These are phyloP conservation scores for Mythimna ferrago DNA, from an alignment of 2,888 invertebrate genomes.

Conservation along the genomic window DNA sequence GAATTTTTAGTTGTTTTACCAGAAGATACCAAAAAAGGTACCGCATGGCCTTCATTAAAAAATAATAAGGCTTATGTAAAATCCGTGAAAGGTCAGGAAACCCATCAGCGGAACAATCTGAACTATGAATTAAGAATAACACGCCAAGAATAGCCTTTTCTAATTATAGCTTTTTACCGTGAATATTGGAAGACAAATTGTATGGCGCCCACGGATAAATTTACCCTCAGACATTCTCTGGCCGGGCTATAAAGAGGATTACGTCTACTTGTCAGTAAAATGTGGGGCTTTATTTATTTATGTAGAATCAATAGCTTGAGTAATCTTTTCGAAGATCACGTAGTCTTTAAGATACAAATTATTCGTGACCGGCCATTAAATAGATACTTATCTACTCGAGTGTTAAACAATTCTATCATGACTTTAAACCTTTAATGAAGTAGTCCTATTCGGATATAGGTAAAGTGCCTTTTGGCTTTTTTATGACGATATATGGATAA, in stretches of 20 bases:
- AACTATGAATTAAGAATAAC: conserved; percentile 69
- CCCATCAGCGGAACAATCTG: conserved; percentile 67
- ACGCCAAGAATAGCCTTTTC: conserved; percentile 38
- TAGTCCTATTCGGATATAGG: not conserved
- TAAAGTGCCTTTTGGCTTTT: not conserved
- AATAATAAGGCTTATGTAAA: conserved; percentile 32
- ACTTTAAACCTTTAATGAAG: conserved; percentile 1
- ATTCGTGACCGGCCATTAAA: conserved; percentile 34
- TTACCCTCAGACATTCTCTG: conserved; percentile 44
- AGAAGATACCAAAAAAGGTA: not conserved
- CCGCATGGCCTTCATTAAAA: not conserved
- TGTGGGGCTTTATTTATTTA: conserved; percentile 35
- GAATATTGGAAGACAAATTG: conserved; percentile 31
- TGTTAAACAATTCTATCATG: not conserved
- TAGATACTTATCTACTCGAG: not conserved
- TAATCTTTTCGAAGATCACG: conserved; percentile 26
- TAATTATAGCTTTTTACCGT: conserved; percentile 27
- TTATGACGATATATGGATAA: not conserved
- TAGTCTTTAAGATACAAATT: conserved; percentile 16
- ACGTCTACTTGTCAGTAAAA: conserved; percentile 23
- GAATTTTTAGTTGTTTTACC: not conserved
- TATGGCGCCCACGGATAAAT: conserved; percentile 24
- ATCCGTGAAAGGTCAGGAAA: conserved; percentile 70
- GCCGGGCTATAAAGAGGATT: conserved; percentile 30
- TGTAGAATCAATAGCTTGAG: conserved; percentile 36